phyloP scores from a whole-genome alignment of 2,888 invertebrate genomes.

The Limnephilus lunatus region DNA sequence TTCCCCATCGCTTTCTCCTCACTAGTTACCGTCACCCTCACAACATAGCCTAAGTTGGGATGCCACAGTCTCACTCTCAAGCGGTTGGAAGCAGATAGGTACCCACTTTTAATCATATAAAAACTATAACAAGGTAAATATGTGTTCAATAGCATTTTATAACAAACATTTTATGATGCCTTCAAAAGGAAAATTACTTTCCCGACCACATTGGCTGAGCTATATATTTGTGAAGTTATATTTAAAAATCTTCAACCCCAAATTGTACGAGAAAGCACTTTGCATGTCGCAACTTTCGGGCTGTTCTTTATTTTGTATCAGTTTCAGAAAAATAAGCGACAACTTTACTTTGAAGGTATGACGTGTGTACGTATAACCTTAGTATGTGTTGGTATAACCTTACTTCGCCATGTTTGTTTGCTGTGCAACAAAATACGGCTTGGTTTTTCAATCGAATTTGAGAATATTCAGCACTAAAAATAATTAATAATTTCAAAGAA shows the following conservation, averaged over 20 bases:
- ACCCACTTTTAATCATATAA: not conserved
- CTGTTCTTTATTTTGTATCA: conserved; percentile 2
- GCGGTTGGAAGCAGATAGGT: no score
- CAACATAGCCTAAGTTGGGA: no score
- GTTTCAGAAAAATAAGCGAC: not conserved
- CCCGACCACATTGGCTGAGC: not conserved
- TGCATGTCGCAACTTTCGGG: not conserved
- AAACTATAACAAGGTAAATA: not conserved
- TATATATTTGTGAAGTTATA: not conserved
- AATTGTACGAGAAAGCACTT: not conserved
- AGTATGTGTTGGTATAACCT: not conserved
- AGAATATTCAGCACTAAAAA: not conserved
- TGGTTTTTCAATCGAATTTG: not conserved
- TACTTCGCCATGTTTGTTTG: not conserved
- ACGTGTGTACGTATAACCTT: not conserved
- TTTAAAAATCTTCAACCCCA: not conserved
- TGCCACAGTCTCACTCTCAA: no score
- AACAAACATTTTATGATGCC: not conserved
- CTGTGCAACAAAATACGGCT: not conserved
- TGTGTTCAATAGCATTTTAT: not conserved
- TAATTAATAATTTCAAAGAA: no score
- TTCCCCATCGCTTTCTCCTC: no score
- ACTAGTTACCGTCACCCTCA: no score
- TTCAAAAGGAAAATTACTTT: not conserved
- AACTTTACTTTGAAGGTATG: not conserved